Conservation (phyloP, 1,140 invertebrate species). For the Bombyx mandarina region DNA sequence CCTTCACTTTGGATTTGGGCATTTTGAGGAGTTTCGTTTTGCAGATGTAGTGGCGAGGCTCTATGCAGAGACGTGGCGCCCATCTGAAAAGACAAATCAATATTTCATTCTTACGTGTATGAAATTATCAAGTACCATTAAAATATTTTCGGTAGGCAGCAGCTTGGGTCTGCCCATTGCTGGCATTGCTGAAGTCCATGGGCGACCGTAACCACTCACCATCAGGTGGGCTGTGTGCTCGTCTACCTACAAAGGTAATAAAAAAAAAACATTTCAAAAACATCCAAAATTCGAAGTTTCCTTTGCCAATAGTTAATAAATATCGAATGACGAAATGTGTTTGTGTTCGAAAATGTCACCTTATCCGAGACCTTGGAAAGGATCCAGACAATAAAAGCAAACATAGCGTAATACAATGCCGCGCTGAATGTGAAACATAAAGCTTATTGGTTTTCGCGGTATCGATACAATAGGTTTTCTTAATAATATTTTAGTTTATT, state of each 20-base stretch:
- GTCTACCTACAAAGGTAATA: too few species aligned
- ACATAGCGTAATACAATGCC: constrained; percentile 4
- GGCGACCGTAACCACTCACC: too few species aligned
- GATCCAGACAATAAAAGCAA: too few species aligned
- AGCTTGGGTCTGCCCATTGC: too few species aligned
- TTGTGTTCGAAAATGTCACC: background rate
- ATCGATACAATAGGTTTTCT: constrained; percentile 23
- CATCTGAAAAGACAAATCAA: constrained; percentile 60
- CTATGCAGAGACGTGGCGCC: constrained; percentile 73
- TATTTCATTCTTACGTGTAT: background rate
- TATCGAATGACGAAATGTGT: background rate
- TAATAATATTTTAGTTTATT: constrained; percentile 15
- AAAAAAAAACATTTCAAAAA: too few species aligned
- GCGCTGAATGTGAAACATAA: constrained; percentile 20
- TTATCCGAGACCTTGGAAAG: background rate
- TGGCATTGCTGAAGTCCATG: too few species aligned
- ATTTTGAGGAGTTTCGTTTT: constrained; percentile 71
- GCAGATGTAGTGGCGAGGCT: constrained; percentile 77
- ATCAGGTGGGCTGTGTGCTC: too few species aligned
- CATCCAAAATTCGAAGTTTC: too few species aligned
- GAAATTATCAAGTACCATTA: background rate
- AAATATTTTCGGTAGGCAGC: too few species aligned
- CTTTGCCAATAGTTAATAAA: background rate
- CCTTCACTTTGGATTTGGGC: constrained; percentile 51
- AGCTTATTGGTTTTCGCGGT: constrained; percentile 37